Base-by-base conservation (phyloP, 2,888 invertebrate genomes). In the Eumerus sabulonum region DNA sequence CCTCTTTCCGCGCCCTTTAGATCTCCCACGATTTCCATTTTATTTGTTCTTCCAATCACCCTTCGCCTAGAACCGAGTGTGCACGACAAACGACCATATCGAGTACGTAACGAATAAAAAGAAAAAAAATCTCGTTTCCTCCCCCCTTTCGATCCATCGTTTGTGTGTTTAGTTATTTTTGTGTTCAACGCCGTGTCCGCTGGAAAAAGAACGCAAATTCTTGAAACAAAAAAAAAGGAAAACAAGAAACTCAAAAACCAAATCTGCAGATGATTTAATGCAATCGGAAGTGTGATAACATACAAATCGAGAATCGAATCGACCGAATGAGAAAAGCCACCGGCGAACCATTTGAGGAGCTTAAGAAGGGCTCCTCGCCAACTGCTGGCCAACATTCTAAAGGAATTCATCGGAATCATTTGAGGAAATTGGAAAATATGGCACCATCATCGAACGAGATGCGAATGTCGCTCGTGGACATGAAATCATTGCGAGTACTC, bases 401-500 rank as follows among this genome's bases (percentile, higher is more conserved):
- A 7, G 7, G 27, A 2, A 27, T 4, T 4, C 27, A 27, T 27
- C 27, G 27, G 27, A 77, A 77, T 18, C 62, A 56, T 4, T 27
- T 7, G 7, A 27, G 7, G 7, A 27, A 27, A 27, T 27, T 27
- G 27, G 27, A 27, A 27, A 27, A 27, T 27, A 27, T 27, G 27
- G 19, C 40, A 9, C 16, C 27, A 7, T n/a, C 27, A 7, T 27
- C 27, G 27, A 27, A 13, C 38, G 45, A 53, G 35, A 12, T 66
- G 51, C 9, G 12, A 60, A 19, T 16, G 35, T 0, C 14, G n/a
- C 1, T 51, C 16, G 12, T 60, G 19, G 77, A 72, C 17, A 67
- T 77, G 73, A 67, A 68, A 35, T 53, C 67, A 13, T 50, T 77
- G 13, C 56, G 53, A 13, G 77, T 77, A 9, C 73, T 77, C 7